These are phyloP conservation scores for Conger conger DNA, from an alignment of 2,113 vertebrate species.

Conservation along the genomic window DNA sequence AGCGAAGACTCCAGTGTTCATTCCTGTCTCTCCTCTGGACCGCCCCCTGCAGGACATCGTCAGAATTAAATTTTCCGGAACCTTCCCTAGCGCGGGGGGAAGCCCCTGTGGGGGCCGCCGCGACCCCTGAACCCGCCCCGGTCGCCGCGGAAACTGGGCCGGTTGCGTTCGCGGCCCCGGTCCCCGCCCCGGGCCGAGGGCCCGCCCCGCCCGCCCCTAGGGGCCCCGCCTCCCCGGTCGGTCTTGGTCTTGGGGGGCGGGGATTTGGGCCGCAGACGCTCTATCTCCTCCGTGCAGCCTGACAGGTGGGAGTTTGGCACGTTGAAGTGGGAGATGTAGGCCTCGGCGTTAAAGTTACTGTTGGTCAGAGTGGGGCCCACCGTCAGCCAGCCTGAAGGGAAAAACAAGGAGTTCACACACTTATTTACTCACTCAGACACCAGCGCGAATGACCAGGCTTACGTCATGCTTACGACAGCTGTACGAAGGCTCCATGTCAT, in stretches of 20 bases:
- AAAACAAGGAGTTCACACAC: not conserved
- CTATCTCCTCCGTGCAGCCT: constrained; percentile 94
- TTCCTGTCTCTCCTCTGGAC: not conserved
- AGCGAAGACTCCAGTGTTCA: not conserved
- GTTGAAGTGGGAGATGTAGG: constrained; percentile 81
- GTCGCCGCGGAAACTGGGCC: constrained; percentile 91
- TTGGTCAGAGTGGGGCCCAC: constrained; percentile 96
- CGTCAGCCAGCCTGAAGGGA: constrained; percentile 72
- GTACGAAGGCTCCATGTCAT: too few relatives aligned
- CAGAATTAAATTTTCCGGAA: not conserved
- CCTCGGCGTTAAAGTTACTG: constrained; percentile 93
- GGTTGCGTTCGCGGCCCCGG: constrained; percentile 87
- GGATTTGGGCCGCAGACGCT: constrained; percentile 93
- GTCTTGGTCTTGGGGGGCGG: constrained; percentile 88
- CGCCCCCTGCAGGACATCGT: not conserved
- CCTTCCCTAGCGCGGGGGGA: constrained; percentile 77
- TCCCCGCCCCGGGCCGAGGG: constrained; percentile 84
- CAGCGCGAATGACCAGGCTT: too few relatives aligned
- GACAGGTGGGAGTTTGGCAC: constrained; percentile 83
- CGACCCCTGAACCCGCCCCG: constrained; percentile 89
- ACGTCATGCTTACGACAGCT: too few relatives aligned
- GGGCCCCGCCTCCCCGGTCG: constrained; percentile 85
- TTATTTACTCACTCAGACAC: too few relatives aligned
- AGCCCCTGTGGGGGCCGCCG: constrained; percentile 88
- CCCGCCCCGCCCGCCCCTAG: constrained; percentile 85